A percentile compares a stretch with the other conserved stretches of the same genome.
Conservation (phyloP, 2,888 invertebrate genomes). For the Cephus pulcher region DNA sequence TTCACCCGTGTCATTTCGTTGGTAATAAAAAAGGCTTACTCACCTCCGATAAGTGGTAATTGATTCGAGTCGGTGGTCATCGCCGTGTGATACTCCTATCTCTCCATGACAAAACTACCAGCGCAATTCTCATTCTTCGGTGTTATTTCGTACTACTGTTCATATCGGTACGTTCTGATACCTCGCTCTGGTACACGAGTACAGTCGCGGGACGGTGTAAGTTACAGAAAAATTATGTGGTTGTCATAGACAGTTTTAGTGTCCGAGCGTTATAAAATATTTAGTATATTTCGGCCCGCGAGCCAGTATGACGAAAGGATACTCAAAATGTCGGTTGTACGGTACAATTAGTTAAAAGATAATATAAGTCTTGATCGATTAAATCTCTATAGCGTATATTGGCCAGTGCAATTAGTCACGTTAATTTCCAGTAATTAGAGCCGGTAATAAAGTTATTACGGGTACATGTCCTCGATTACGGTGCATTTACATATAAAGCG, state of each 20-base stretch:
- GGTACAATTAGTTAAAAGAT: background rate
- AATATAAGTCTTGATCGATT: slow-evolving; percentile 37
- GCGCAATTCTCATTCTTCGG: too few relatives aligned
- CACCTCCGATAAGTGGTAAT: slow-evolving; percentile 25
- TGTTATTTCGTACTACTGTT: background rate
- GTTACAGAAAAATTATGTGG: background rate
- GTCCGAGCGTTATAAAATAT: background rate
- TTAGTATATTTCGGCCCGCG: background rate
- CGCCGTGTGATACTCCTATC: slow-evolving; percentile 1
- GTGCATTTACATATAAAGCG: slow-evolving; percentile 54
- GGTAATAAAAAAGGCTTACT: slow-evolving; percentile 16
- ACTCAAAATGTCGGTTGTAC: background rate
- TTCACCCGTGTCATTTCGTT: slow-evolving; percentile 5
- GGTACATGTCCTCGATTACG: slow-evolving; percentile 55
- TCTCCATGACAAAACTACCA: too few relatives aligned
- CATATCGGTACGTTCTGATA: background rate
- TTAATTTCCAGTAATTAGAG: slow-evolving; percentile 57
- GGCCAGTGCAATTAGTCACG: slow-evolving; percentile 46
- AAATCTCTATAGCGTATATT: slow-evolving; percentile 45
- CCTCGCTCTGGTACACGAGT: background rate
- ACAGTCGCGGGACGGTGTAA: background rate
- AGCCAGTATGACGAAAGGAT: background rate
- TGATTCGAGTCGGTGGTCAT: slow-evolving; percentile 16
- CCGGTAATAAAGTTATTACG: slow-evolving; percentile 58
- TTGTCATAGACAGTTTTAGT: background rate